A percentile compares a stretch with the other conserved stretches of the same genome.
phyloP scores from a whole-genome alignment of 2,888 invertebrate genomes.

The Dusona sp. region DNA sequence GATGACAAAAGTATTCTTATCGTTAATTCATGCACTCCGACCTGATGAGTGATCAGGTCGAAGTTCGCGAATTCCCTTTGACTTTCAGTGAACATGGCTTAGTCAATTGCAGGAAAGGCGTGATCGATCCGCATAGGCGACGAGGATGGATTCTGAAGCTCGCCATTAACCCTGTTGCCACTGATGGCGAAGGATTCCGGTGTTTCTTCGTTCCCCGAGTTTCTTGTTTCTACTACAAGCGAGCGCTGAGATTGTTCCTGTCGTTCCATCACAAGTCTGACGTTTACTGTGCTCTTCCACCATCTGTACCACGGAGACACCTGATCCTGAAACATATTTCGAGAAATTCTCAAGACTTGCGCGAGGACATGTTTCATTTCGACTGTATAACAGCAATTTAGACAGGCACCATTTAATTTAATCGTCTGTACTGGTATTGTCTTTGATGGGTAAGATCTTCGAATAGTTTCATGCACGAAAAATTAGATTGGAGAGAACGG shows the following conservation, averaged over 20 bases:
- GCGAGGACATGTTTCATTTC: constrained; percentile 7
- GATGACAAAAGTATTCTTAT: neutral
- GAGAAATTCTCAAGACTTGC: constrained; percentile 6
- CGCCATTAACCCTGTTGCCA: constrained; percentile 47
- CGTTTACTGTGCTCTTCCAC: constrained; percentile 88
- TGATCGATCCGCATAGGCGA: constrained; percentile 46
- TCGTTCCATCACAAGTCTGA: constrained; percentile 87
- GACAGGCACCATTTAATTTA: constrained; percentile 3
- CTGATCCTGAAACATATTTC: constrained; percentile 85
- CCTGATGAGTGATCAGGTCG: neutral
- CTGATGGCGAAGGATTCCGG: constrained; percentile 40
- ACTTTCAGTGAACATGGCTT: constrained; percentile 17
- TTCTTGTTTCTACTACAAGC: constrained; percentile 33
- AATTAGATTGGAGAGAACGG: neutral
- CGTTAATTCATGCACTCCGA: neutral
- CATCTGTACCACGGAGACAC: constrained; percentile 90
- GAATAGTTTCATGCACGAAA: neutral
- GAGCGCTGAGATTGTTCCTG: constrained; percentile 76
- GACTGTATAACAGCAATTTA: constrained; percentile 1
- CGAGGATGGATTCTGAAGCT: constrained; percentile 22
- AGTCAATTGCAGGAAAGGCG: constrained; percentile 29
- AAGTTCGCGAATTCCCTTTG: constrained; percentile 11
- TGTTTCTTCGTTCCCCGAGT: constrained; percentile 39
- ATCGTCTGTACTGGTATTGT: neutral
- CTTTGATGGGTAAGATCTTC: neutral